These are phyloP conservation scores for Nomada fabriciana DNA, from an alignment of 2,888 invertebrate genomes.

Conservation along the genomic window DNA sequence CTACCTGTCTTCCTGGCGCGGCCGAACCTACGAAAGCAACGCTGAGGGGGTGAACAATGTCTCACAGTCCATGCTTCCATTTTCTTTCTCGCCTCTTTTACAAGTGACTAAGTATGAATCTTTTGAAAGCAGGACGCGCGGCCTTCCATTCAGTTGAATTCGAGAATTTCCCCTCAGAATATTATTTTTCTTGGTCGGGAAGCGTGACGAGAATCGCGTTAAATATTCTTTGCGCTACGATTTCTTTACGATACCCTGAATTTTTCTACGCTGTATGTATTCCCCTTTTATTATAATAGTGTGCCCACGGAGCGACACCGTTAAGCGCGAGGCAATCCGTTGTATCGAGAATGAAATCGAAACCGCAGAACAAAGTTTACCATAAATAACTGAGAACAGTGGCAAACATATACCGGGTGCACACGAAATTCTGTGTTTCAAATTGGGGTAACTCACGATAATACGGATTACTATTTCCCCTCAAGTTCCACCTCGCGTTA, in stretches of 20 bases:
- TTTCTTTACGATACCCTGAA: no score
- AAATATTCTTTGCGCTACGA: not conserved
- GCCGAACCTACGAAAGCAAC: slow-evolving; percentile 27
- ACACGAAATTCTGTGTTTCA: no score
- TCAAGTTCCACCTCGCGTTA: no score
- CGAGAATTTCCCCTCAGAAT: slow-evolving; percentile 1
- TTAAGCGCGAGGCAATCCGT: no score
- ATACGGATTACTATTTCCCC: no score
- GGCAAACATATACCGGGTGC: no score
- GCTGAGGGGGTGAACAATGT: slow-evolving; percentile 42
- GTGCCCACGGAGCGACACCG: no score
- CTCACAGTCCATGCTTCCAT: slow-evolving; percentile 27
- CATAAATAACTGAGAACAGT: no score
- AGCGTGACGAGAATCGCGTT: not conserved
- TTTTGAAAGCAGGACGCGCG: slow-evolving; percentile 26
- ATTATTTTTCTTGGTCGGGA: not conserved
- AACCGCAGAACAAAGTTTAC: no score
- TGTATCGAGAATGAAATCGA: no score
- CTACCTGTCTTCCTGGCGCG: slow-evolving; percentile 18
- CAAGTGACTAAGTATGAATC: slow-evolving; percentile 22
- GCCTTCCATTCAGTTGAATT: slow-evolving; percentile 9
- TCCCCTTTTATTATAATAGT: not conserved
- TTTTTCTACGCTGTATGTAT: not conserved
- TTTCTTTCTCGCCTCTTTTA: slow-evolving; percentile 10
- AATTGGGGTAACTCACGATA: no score